phyloP scores from a whole-genome alignment of 2,113 vertebrate genomes.

The Mormoops blainvillei region DNA sequence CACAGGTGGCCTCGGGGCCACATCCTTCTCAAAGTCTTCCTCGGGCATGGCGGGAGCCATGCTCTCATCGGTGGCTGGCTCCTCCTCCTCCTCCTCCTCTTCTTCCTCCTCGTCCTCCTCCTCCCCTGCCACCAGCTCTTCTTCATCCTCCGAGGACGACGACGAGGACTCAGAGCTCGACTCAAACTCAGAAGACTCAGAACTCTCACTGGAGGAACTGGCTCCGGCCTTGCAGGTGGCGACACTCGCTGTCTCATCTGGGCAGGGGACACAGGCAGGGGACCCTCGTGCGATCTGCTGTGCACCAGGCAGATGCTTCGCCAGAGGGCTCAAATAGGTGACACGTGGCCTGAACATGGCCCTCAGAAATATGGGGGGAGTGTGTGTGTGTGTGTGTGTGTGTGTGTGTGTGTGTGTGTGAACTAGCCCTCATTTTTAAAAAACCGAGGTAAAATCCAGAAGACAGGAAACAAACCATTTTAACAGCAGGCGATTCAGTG shows the following conservation, averaged over 20 bases:
- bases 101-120: constrained; percentile 73
- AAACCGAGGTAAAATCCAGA: background rate
- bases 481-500: fast-evolving
- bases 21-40: background rate
- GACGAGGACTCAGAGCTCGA: constrained; percentile 88
- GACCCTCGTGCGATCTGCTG: fast-evolving
- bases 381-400: fast-evolving
- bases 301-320: fast-evolving
- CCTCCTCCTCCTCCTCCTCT: constrained; percentile 47
- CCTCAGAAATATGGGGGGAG: background rate
- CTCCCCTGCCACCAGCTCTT: constrained; percentile 63
- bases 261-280: background rate
- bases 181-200: constrained; percentile 90
- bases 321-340: fast-evolving
- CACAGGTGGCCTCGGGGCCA: background rate
- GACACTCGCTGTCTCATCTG: constrained; percentile 83
- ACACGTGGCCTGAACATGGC: fast-evolving
- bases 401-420: fast-evolving
- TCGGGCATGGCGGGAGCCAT: constrained; percentile 43
- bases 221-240: constrained; percentile 85
- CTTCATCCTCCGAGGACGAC: constrained; percentile 79
- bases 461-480: background rate
- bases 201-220: constrained; percentile 85
- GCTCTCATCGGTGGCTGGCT: constrained; percentile 60
- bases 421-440: background rate